Conservation (phyloP, 2,113 vertebrate genomes). For the Crotalus helleri region DNA sequence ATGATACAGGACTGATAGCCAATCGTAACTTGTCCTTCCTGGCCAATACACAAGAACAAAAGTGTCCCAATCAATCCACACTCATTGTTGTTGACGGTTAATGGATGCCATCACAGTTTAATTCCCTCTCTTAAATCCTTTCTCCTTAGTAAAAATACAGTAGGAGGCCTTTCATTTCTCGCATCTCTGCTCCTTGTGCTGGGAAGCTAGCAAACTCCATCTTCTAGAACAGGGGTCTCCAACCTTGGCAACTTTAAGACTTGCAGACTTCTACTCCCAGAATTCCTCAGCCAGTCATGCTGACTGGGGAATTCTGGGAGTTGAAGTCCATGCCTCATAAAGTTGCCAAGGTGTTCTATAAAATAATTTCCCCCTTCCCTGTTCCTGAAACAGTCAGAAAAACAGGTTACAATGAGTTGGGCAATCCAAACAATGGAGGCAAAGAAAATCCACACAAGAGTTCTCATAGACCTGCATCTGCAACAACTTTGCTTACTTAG, state of each 20-base stretch:
- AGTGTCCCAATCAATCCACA: neutral
- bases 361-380: neutral
- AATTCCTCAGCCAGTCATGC: neutral
- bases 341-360: neutral
- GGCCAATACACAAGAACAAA: neutral
- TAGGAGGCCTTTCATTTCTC: neutral
- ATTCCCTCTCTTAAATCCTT: neutral
- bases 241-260: neutral
- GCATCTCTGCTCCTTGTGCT: neutral
- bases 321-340: neutral
- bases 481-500: neutral
- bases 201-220: neutral
- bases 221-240: neutral
- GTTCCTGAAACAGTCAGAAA: neutral
- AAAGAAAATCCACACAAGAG: neutral
- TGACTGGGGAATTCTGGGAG: neutral
- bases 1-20: neutral
- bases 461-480: neutral
- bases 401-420: neutral
- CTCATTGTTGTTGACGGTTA: neutral
- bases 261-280: neutral
- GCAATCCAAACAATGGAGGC: neutral
- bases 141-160: neutral
- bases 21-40: neutral
- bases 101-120: neutral